phyloP scores from a whole-genome alignment of 2,113 vertebrate species.

The Saimiri boliviensis region DNA sequence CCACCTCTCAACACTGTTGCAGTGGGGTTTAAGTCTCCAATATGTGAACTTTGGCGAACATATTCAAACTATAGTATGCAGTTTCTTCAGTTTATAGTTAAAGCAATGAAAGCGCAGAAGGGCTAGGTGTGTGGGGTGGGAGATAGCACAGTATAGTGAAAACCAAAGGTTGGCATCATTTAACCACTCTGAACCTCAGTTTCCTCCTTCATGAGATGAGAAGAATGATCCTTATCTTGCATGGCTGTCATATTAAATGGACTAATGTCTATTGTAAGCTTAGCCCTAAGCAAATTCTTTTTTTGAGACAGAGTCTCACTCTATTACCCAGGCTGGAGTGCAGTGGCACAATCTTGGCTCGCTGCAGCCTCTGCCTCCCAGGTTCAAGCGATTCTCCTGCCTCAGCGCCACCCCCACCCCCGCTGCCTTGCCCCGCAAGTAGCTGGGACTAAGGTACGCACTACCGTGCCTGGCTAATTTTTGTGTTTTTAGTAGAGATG shows the following conservation, averaged over 20 bases:
- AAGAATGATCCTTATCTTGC: neutral
- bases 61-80: neutral
- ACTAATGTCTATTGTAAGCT: neutral
- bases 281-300: slow-evolving; percentile 5
- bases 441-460: no score
- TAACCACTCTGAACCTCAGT: neutral
- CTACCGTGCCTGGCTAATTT: no score
- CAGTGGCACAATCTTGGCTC: no score
- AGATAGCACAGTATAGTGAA: neutral
- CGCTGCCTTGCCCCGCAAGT: no score
- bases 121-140: neutral
- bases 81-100: slow-evolving; percentile 2
- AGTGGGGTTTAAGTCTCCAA: neutral
- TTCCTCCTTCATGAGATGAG: slow-evolving; percentile 14
- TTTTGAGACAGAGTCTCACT: no score
- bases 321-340: no score
- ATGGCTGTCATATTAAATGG: neutral
- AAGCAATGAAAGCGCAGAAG: slow-evolving; percentile 2
- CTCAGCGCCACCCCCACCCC: no score
- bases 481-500: no score
- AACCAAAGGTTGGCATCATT: neutral
- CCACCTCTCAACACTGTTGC: neutral
- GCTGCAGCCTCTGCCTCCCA: no score
- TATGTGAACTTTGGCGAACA: neutral
- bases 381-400: no score